These are phyloP conservation scores for Eurystomus gularis DNA, from an alignment of 2,113 vertebrate genomes.

Conservation along the genomic window DNA sequence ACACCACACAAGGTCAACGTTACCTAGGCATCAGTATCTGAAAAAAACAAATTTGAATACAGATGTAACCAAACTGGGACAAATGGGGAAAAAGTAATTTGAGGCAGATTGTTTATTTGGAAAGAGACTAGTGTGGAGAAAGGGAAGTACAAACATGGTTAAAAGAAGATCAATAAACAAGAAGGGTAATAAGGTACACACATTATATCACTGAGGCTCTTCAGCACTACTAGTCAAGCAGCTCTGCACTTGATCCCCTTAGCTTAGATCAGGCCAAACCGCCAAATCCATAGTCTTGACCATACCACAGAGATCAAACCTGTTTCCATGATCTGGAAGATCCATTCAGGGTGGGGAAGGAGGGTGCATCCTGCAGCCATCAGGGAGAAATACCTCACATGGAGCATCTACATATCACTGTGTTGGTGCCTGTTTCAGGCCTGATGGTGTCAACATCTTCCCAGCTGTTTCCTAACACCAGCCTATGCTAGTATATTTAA, in stretches of 20 bases:
- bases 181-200: not conserved
- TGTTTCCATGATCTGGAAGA: not conserved
- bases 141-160: too few species aligned
- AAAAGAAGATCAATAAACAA: not conserved
- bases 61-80: too few species aligned
- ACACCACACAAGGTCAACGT: too few species aligned
- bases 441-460: not conserved
- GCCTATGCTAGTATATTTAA: not conserved
- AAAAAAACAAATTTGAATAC: too few species aligned
- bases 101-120: too few species aligned
- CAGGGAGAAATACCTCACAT: not conserved
- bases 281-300: not conserved
- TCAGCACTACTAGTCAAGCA: not conserved
- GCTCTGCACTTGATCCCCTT: not conserved
- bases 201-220: not conserved
- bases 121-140: too few species aligned
- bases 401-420: not conserved
- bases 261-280: not conserved
- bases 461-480: not conserved
- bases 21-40: too few species aligned
- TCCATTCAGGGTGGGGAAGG: not conserved
- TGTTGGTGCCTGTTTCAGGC: not conserved
- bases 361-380: not conserved
- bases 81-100: too few species aligned
- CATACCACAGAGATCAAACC: not conserved